phyloP scores from a whole-genome alignment of 64 coral and sea anemone genomes.

The Anthopleura sola region DNA sequence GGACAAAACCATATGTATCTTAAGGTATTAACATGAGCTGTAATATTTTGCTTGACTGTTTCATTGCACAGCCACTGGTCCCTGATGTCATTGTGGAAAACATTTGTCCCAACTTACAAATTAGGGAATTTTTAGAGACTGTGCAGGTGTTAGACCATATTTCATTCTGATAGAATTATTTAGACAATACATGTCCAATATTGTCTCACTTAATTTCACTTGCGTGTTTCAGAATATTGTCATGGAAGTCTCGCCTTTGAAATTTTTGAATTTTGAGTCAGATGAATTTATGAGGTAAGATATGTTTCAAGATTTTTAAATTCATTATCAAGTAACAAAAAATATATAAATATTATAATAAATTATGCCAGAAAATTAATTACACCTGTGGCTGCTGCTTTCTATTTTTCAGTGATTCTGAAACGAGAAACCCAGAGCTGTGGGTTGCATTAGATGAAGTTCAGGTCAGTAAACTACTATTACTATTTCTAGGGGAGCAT shows the following conservation, averaged over 20 bases:
- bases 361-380: not conserved
- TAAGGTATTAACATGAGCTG: too few species aligned
- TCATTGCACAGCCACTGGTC: too few species aligned
- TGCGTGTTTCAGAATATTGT: constrained; percentile 1
- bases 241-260: constrained; percentile 23
- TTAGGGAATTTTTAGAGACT: too few species aligned
- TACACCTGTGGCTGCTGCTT: too few species aligned
- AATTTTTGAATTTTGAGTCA: not conserved
- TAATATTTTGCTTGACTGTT: too few species aligned
- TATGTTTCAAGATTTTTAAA: not conserved
- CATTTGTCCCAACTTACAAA: too few species aligned
- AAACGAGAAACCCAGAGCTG: not conserved
- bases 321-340: not conserved
- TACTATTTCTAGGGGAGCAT: too few species aligned
- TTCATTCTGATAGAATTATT: too few species aligned
- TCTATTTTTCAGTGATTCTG: not conserved
- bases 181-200: not conserved
- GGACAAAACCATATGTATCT: too few species aligned
- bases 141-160: too few species aligned
- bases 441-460: constrained; percentile 50
- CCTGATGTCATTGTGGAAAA: too few species aligned
- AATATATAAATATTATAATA: not conserved
- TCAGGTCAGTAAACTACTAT: constrained; percentile 4
- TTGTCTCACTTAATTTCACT: not conserved
- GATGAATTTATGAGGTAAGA: not conserved